Percentiles rank a stretch among this genome's conserved stretches.
Conservation (phyloP, 2,888 invertebrate species). For the Arenicola marina region DNA sequence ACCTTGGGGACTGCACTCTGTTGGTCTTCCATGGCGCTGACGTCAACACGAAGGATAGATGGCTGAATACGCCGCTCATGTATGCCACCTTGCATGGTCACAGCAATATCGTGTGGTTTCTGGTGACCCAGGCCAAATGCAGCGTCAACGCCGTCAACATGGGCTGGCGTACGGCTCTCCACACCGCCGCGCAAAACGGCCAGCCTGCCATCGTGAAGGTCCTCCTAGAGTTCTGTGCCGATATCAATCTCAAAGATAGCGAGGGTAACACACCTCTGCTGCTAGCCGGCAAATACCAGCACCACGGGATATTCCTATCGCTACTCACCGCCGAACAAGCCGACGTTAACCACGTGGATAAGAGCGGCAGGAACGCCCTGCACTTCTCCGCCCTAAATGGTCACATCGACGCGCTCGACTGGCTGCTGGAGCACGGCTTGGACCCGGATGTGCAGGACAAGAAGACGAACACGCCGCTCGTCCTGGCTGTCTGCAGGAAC, state of each 20-base stretch:
- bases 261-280: slow-evolving; percentile 19
- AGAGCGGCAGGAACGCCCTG: slow-evolving; percentile 2
- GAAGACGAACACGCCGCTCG: slow-evolving; percentile 17
- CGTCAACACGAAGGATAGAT: slow-evolving; percentile 12
- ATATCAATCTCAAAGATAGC: slow-evolving; percentile 7
- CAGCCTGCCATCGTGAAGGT: slow-evolving; percentile 10
- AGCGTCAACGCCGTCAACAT: slow-evolving; percentile 11
- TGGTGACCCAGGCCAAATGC: slow-evolving; percentile 10
- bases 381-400: slow-evolving; percentile 14
- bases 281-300: slow-evolving; percentile 16
- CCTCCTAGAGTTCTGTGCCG: slow-evolving; percentile 11
- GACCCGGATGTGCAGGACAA: slow-evolving; percentile 13
- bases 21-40: slow-evolving; percentile 15
- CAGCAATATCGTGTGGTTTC: slow-evolving; percentile 11
- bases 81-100: slow-evolving; percentile 21
- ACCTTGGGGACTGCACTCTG: slow-evolving; percentile 4
- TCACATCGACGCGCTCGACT: not conserved
- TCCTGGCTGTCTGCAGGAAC: slow-evolving; percentile 12
- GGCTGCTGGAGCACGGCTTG: not conserved
- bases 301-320: slow-evolving; percentile 7
- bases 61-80: slow-evolving; percentile 21
- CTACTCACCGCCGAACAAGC: slow-evolving; percentile 6
- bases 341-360: slow-evolving; percentile 7
- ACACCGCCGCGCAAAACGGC: slow-evolving; percentile 19
- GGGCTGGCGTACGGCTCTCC: slow-evolving; percentile 19